phyloP scores from a whole-genome alignment of 2,797 vertebrate genomes.

The Graptemys geographica region DNA sequence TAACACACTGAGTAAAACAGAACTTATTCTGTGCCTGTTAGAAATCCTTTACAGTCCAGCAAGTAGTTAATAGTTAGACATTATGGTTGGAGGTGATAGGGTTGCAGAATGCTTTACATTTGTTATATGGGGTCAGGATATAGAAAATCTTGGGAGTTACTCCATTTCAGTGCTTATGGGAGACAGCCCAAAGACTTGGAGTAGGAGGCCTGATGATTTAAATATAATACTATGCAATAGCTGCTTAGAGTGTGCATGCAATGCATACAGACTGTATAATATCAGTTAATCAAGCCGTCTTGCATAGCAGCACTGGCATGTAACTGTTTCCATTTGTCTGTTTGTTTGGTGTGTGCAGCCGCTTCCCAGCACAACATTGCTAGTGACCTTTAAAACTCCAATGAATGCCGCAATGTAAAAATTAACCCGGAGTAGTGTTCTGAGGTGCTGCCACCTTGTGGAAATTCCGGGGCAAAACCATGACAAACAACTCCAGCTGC shows the following conservation, averaged over 20 bases:
- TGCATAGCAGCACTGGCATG: neutral
- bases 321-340: neutral
- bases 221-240: neutral
- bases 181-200: neutral
- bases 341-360: neutral
- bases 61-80: neutral
- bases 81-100: neutral
- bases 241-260: neutral
- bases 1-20: neutral
- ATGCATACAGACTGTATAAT: accelerated
- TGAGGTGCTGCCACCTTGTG: neutral
- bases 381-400: neutral
- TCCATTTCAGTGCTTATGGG: conserved; percentile 1
- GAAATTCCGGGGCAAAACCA: neutral
- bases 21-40: neutral
- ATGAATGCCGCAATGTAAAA: neutral
- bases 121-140: neutral
- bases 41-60: neutral
- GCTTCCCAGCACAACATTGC: neutral
- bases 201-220: neutral
- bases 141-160: neutral
- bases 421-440: neutral
- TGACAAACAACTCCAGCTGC: accelerated
- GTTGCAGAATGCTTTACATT: neutral
- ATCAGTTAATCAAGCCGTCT: neutral